Evolutionary conservation across 2,113 vertebrate genomes (phyloP).

Genomic region (Bettongia penicillata): DNA sequence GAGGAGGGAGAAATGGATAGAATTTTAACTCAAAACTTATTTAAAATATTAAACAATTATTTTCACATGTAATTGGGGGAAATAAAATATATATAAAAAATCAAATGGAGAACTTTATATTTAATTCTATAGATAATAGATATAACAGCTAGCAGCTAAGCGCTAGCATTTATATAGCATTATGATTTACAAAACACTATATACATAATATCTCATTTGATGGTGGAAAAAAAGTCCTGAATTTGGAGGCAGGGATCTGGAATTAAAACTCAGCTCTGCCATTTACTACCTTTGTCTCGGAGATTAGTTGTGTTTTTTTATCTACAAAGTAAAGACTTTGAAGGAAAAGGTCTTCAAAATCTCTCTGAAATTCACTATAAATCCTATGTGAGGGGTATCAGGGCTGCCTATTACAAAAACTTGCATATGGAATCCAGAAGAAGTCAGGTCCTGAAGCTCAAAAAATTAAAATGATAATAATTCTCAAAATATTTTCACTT

Average conservation of each 20-base stretch:
- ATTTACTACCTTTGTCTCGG: background rate
- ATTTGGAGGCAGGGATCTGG: background rate
- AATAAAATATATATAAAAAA: background rate
- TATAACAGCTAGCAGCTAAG: background rate
- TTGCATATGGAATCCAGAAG: background rate
- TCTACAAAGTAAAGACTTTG: background rate
- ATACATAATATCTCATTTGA: background rate
- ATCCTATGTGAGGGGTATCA: background rate
- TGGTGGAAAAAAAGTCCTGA: background rate
- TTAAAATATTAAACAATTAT: no score
- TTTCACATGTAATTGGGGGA: no score
- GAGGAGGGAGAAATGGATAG: no score
- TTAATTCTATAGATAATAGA: background rate
- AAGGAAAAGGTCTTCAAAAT: background rate
- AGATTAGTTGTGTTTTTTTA: background rate
- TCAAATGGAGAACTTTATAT: background rate
- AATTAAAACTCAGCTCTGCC: background rate
- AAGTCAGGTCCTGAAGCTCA: background rate
- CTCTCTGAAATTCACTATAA: background rate
- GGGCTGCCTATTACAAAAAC: background rate
- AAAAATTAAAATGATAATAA: slow-evolving; percentile 5
- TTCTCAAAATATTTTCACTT: background rate
- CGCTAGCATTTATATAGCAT: background rate
- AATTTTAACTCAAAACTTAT: no score
- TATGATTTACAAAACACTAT: background rate